These are phyloP conservation scores for Lepetodrilus schrolli DNA, from an alignment of 2,888 invertebrate species.

Conservation along the genomic window DNA sequence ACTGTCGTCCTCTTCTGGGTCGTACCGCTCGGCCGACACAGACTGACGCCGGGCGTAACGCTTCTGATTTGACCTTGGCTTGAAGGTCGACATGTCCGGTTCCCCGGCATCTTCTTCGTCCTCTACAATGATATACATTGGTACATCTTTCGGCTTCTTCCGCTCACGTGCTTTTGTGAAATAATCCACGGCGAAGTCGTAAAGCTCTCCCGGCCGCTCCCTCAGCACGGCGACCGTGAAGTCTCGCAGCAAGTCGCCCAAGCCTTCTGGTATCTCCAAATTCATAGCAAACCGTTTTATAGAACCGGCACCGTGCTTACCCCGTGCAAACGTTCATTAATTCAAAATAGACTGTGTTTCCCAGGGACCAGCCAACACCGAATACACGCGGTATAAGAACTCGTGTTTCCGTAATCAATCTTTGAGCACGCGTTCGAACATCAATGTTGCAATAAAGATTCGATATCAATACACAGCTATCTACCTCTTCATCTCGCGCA, in stretches of 20 bases:
- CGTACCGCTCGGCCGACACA: slow-evolving; percentile 74
- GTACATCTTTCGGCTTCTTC: slow-evolving; percentile 66
- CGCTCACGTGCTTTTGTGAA: slow-evolving; percentile 71
- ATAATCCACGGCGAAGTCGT: slow-evolving; percentile 74
- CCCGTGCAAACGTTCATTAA: slow-evolving; percentile 13
- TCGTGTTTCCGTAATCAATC: slow-evolving; percentile 14
- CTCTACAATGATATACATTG: slow-evolving; percentile 75
- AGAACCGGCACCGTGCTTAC: too few relatives aligned
- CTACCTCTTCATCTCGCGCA: background rate
- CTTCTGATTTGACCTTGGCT: slow-evolving; percentile 57
- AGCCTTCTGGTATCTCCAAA: slow-evolving; percentile 74
- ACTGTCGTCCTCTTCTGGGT: slow-evolving; percentile 72
- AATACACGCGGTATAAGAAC: background rate
- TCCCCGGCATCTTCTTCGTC: slow-evolving; percentile 72
- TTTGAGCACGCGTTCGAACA: background rate
- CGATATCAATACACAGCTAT: slow-evolving; percentile 22
- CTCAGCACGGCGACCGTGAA: slow-evolving; percentile 75
- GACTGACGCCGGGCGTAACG: slow-evolving; percentile 73
- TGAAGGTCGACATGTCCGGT: slow-evolving; percentile 70
- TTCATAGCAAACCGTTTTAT: slow-evolving; percentile 65
- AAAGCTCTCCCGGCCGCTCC: slow-evolving; percentile 70
- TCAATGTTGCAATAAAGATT: slow-evolving; percentile 11
- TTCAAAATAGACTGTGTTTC: slow-evolving; percentile 2
- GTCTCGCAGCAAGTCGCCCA: slow-evolving; percentile 73
- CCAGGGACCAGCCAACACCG: background rate